Base-by-base conservation (phyloP, 2,888 invertebrate species). In the Lypha dubia region DNA sequence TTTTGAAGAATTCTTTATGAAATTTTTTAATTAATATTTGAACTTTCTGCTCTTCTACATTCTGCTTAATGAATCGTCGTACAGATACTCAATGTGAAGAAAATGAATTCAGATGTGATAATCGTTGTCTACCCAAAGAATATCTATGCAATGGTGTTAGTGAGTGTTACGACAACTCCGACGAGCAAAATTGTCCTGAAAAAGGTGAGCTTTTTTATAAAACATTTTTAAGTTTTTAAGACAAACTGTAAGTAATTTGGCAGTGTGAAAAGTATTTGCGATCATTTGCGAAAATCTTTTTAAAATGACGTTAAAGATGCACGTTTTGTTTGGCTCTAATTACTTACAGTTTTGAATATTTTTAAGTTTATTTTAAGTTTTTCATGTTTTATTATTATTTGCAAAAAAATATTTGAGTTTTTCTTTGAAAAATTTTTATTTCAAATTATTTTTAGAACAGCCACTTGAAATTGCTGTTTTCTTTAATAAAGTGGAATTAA, bases 91-190 rank as follows among this genome's bases (percentile, higher is more conserved):
- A 62, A 38, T 91, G 91, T 87, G 67, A 80, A 44, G 88, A 88
- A 15, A 93, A 93, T 17, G 94, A 95, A 91, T 94, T 95, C 89
- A 93, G 93, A 85, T 96, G 95, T 89, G 95, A 95, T 89, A 83
- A 94, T 11, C 92, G 93, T 65, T 96, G 95, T 90, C 93, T 95
- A 85, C 93, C 94, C 20, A 89, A 92, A 17, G 89, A 89, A 8
- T 91, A 93, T 86, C 92, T 92, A 17, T 95, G 96, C 89, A 94
- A 96, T 91, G 94, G 94, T 38, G 84, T 86, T 1, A 77, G 87
- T 9, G 94, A 96, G 84, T 96, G 96, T 88, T 5, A 22, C 13
- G 96, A 96, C 88, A 93, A 93, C 17, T 93, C 94, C 3, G 96
- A 96, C 88, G 96, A 96, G 90, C 90, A 92, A 4, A 93, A 93